Conservation (phyloP, 2,113 vertebrate species). For the Herpailurus yagouaroundi region DNA sequence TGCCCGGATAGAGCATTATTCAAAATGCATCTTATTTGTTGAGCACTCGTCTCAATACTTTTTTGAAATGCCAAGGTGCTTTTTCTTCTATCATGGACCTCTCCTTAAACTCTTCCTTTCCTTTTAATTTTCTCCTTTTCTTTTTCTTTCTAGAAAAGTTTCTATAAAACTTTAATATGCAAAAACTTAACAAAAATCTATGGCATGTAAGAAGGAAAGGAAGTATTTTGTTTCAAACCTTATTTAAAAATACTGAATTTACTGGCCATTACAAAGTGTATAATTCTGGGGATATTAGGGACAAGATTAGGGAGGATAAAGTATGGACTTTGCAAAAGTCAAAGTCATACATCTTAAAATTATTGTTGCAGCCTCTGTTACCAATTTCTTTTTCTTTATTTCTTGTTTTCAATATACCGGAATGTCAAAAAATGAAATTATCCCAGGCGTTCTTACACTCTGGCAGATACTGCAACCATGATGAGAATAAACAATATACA, state of each 20-base stretch:
- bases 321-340: not conserved
- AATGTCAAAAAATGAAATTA: constrained; percentile 30
- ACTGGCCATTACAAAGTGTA: not conserved
- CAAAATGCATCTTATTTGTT: not conserved
- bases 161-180: not conserved
- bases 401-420: not conserved
- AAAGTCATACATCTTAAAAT: not conserved
- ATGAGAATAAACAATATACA: not conserved
- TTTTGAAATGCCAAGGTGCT: not conserved
- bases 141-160: not conserved
- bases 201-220: not conserved
- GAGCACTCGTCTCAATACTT: not conserved
- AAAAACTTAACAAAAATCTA: not conserved
- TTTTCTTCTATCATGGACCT: not conserved
- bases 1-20: not conserved
- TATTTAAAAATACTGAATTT: not conserved
- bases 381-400: not conserved
- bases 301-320: not conserved
- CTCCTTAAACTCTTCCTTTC: not conserved
- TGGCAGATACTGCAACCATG: not conserved
- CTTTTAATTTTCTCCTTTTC: not conserved
- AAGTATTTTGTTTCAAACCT: not conserved
- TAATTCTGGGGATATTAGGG: not conserved
- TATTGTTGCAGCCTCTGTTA: not conserved
- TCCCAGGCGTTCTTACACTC: not conserved